phyloP scores from a whole-genome alignment of 1,140 invertebrate genomes.

The Diploscapter pachys region DNA sequence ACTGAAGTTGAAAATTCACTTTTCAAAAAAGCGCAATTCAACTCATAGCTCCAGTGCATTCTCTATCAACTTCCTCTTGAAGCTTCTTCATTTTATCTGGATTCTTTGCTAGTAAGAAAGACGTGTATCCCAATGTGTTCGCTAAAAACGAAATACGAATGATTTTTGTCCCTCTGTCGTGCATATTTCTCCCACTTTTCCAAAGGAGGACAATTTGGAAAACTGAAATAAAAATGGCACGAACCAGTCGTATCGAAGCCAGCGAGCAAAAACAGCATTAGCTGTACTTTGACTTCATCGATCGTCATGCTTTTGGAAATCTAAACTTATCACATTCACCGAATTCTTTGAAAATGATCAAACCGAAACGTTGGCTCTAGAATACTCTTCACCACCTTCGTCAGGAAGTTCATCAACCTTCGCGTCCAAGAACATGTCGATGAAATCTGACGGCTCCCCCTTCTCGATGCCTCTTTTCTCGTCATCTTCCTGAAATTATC shows the following conservation, averaged over 20 bases:
- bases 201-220: no score
- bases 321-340: not conserved
- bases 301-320: conserved; percentile 24
- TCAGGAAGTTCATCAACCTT: conserved; percentile 29
- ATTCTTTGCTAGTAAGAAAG: conserved; percentile 54
- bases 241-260: conserved; percentile 56
- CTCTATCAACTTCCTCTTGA: conserved; percentile 49
- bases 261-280: conserved; percentile 57
- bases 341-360: no score
- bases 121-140: conserved; percentile 44
- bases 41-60: conserved; percentile 15
- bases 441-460: conserved; percentile 40
- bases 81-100: conserved; percentile 52
- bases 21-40: not conserved
- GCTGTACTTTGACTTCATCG: conserved; percentile 48
- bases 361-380: conserved; percentile 1
- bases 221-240: no score
- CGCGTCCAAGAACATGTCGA: conserved; percentile 47
- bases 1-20: not conserved
- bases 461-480: conserved; percentile 5
- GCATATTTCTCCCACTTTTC: no score
- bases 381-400: conserved; percentile 16
- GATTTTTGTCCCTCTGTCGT: no score
- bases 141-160: conserved; percentile 6
- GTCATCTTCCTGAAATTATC: not conserved